Evolutionary conservation across 2,113 vertebrate genomes (phyloP).

Genomic region (Triplophysa rosa): DNA sequence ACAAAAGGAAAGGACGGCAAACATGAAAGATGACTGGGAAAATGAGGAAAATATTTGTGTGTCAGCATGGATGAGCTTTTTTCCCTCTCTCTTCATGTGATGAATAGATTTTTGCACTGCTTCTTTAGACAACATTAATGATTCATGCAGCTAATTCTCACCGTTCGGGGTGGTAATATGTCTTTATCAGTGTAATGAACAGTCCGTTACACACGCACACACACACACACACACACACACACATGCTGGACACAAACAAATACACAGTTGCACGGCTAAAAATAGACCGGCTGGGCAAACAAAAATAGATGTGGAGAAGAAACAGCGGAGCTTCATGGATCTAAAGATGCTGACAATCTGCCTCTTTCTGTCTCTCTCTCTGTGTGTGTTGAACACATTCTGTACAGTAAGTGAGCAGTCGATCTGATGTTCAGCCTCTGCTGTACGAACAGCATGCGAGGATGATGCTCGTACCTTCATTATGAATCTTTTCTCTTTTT

Average conservation of each 20-base stretch:
- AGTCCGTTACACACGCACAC: constrained; percentile 9
- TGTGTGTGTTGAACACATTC: background rate
- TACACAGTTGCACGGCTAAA: constrained; percentile 68
- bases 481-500: background rate
- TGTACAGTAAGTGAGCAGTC: background rate
- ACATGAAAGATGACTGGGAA: constrained; percentile 32
- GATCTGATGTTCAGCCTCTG: background rate
- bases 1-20: background rate
- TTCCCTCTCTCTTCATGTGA: background rate
- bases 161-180: constrained; percentile 24
- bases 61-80: constrained; percentile 30
- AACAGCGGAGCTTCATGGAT: constrained; percentile 59
- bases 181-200: constrained; percentile 21
- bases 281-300: constrained; percentile 66
- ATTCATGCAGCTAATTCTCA: constrained; percentile 38
- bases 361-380: constrained; percentile 56
- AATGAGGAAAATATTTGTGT: constrained; percentile 32
- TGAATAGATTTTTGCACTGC: constrained; percentile 15
- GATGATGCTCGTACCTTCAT: background rate
- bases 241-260: constrained; percentile 52
- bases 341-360: constrained; percentile 71
- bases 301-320: constrained; percentile 67
- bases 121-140: constrained; percentile 33
- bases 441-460: background rate
- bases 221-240: constrained; percentile 21